Evolutionary conservation across 2,797 vertebrate genomes (phyloP), one percentile per base, ranked within the genome.

Genomic region (Denticeps clupeoides): DNA sequence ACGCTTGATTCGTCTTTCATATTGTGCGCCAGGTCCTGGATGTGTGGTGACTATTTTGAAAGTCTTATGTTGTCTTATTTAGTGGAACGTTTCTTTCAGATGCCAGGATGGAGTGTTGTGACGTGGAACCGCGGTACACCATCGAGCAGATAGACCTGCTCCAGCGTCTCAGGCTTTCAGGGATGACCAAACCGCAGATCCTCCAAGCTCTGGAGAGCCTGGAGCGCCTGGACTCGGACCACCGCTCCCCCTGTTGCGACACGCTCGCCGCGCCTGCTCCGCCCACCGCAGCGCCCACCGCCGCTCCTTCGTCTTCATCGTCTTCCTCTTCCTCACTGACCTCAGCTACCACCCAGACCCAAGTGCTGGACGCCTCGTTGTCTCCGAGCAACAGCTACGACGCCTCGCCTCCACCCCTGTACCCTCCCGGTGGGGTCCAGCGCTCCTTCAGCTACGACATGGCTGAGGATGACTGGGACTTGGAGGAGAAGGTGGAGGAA

Each of bases 121-220:
- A 79, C 49, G 77, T 73, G 58, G 84, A 88, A 74, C 85, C 85
- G 0, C 84, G 85, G 40, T 88, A 88, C 73, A 88, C 85, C 58
- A 86, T 88, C 2, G 85, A 88, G 44, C 85, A 88, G 68, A 88
- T 88, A 7, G 85, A 87, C 77, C 79, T 88, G 56, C 75, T 88
- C 48, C 85, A 88, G 68, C 83, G 84, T 19, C 74, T 88, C 38
- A 78, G 85, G 29, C 69, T 85, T 1, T 86, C 83, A 0, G 85
- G 85, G 57, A 82, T 88, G 82, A 82, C 82, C 65, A 88, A 87
- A 58, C 82, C 83, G 49, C 83, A 88, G 69, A 88, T 88, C 64
- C 53, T 88, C 46, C 84, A 87, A 25, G 85, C 84, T 1, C 33
- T 88, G 49, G 84, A 86, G 63, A 86, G 85, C 53, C 70, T 88